Evolutionary conservation across 2,797 vertebrate species (phyloP).

Genomic region (Streptopelia turtur): DNA sequence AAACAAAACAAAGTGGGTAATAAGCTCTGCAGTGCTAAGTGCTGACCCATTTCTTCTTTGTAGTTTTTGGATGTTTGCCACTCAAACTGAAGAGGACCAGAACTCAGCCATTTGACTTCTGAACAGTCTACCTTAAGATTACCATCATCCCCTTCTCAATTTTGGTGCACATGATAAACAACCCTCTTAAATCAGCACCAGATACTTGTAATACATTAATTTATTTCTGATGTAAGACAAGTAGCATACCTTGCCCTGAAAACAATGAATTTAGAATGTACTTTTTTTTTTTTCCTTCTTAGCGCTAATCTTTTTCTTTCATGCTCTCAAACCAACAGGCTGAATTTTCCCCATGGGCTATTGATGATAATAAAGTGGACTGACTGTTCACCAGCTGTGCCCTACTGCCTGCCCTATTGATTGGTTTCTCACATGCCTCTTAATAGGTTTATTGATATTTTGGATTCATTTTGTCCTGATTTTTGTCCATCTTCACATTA

Average conservation of each 20-base stretch:
- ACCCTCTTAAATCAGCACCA: neutral
- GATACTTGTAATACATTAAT: neutral
- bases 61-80: neutral
- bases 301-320: neutral
- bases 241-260: neutral
- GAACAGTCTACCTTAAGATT: neutral
- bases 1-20: neutral
- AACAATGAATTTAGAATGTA: neutral
- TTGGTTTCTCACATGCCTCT: slow-evolving; percentile 13
- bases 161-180: neutral
- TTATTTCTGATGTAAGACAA: neutral
- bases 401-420: slow-evolving; percentile 20
- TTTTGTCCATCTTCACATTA: slow-evolving; percentile 49
- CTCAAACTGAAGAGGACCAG: neutral
- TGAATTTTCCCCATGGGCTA: slow-evolving; percentile 21
- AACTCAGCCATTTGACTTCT: neutral
- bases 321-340: neutral
- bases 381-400: slow-evolving; percentile 53
- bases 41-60: neutral
- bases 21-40: neutral
- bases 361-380: slow-evolving; percentile 42
- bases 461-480: slow-evolving; percentile 44
- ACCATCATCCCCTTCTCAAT: neutral
- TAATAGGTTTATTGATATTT: slow-evolving; percentile 72
- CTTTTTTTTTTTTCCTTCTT: neutral